A percentile compares a stretch with the other conserved stretches of the same genome.
Conservation (phyloP, 2,888 invertebrate genomes). For the Hymenopus coronatus region DNA sequence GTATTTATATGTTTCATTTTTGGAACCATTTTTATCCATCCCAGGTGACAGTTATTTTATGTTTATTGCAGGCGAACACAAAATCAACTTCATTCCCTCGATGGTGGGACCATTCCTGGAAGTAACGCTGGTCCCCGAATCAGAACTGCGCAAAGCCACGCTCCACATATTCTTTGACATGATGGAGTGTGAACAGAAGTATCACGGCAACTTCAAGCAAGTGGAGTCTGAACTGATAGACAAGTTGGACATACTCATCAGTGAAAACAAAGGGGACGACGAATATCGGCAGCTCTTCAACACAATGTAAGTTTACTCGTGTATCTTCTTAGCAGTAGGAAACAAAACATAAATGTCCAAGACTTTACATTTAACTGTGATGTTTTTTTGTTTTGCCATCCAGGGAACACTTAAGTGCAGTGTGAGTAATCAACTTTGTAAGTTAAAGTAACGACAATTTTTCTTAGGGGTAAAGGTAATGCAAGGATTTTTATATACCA, state of each 20-base stretch:
- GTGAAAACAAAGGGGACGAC: conserved; percentile 91
- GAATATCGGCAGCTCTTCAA: conserved; percentile 91
- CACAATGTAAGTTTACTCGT: conserved; percentile 76
- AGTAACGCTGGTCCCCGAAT: conserved; percentile 86
- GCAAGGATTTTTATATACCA: not conserved
- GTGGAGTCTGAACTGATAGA: conserved; percentile 94
- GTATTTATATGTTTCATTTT: too few species aligned
- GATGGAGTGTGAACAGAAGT: conserved; percentile 87
- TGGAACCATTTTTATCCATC: too few species aligned
- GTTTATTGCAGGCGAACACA: conserved; percentile 65
- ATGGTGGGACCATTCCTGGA: conserved; percentile 93
- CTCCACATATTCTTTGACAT: conserved; percentile 91
- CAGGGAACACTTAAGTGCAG: conserved; percentile 34
- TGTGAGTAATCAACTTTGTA: conserved; percentile 27
- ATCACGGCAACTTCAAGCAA: conserved; percentile 81
- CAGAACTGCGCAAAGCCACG: conserved; percentile 81
- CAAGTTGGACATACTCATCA: conserved; percentile 87
- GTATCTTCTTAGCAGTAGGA: not conserved
- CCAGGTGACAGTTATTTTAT: too few species aligned
- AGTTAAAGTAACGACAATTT: not conserved
- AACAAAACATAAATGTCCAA: not conserved
- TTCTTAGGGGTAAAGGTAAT: not conserved
- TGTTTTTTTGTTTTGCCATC: conserved; percentile 22
- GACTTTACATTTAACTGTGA: not conserved
- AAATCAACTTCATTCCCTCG: conserved; percentile 84